phyloP scores from a whole-genome alignment of 2,797 vertebrate genomes.

The Zalophus californianus region DNA sequence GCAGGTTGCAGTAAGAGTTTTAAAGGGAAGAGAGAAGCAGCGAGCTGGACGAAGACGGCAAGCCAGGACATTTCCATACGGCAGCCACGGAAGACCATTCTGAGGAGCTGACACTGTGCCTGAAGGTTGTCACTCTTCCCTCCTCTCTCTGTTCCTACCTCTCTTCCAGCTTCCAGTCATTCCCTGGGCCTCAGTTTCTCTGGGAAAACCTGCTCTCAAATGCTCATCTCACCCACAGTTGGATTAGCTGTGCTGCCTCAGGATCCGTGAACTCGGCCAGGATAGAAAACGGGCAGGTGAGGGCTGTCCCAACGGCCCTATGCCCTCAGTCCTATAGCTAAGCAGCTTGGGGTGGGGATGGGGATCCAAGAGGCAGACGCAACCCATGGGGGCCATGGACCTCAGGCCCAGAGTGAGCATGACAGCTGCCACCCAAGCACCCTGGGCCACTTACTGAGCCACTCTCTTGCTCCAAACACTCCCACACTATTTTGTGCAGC shows the following conservation, averaged over 20 bases:
- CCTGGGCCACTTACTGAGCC: not conserved
- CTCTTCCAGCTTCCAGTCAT: not conserved
- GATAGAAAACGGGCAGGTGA: not conserved
- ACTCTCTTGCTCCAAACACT: not conserved
- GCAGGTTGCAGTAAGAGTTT: not conserved
- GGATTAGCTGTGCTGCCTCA: no score
- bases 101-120: not conserved
- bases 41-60: not conserved
- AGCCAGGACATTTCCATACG: not conserved
- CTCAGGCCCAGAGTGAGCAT: not conserved
- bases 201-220: not conserved
- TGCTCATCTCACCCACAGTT: not conserved
- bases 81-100: not conserved
- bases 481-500: not conserved
- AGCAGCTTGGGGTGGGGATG: not conserved
- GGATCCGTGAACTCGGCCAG: not conserved
- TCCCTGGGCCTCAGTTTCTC: not conserved
- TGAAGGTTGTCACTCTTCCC: not conserved
- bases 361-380: not conserved
- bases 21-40: not conserved
- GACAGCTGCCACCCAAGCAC: not conserved
- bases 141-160: not conserved
- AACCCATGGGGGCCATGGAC: no score
- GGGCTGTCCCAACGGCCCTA: not conserved
- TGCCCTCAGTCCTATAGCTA: not conserved